A percentile compares a stretch with the other conserved stretches of the same genome.
Conservation (phyloP, 2,797 vertebrate genomes). For the Eulemur mongoz region DNA sequence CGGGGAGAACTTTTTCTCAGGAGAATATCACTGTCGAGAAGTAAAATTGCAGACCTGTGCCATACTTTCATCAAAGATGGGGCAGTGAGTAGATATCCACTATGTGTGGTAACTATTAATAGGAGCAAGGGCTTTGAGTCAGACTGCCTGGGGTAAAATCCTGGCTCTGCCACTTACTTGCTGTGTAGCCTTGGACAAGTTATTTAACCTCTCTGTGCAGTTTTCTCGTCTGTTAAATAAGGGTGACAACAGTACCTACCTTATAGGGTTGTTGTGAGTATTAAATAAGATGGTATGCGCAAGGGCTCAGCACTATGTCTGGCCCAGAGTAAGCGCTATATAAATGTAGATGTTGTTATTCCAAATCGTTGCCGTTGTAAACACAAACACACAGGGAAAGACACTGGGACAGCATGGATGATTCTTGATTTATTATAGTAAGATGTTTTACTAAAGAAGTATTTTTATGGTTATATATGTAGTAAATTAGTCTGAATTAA, state of each 20-base stretch:
- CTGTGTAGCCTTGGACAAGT: not conserved
- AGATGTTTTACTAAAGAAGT: not conserved
- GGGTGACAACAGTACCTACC: not conserved
- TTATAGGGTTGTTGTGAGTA: not conserved
- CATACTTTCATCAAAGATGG: slow-evolving; percentile 98
- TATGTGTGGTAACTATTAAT: fast-evolving
- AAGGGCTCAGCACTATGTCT: not conserved
- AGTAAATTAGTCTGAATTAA: not conserved
- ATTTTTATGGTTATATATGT: too few relatives aligned
- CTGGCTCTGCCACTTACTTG: not conserved
- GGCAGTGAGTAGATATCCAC: slow-evolving; percentile 87
- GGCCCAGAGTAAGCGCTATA: not conserved
- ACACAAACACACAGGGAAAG: not conserved
- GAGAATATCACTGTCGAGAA: slow-evolving; percentile 93
- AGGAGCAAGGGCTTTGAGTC: not conserved
- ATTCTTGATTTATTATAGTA: not conserved
- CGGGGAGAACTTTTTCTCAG: slow-evolving; percentile 95
- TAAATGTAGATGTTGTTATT: not conserved
- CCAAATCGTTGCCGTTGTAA: not conserved
- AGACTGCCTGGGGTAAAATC: not conserved
- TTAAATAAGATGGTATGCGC: not conserved
- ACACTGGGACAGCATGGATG: not conserved
- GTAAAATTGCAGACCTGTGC: slow-evolving; percentile 96
- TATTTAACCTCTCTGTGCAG: not conserved
- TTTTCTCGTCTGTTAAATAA: not conserved